phyloP scores from a whole-genome alignment of 1,140 invertebrate genomes.

The Eulimnadia texana region DNA sequence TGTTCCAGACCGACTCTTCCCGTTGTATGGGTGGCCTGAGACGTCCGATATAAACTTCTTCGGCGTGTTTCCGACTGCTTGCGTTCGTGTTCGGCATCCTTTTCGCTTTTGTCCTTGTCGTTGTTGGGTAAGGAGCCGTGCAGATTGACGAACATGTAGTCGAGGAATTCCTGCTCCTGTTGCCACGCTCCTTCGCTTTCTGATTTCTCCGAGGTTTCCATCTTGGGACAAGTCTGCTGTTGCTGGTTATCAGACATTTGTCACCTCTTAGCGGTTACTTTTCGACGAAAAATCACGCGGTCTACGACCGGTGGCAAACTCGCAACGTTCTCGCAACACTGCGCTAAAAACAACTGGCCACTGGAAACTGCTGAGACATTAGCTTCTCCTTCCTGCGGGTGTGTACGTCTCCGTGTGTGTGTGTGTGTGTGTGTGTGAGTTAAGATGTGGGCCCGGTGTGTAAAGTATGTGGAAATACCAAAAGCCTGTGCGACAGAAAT shows the following conservation, averaged over 20 bases:
- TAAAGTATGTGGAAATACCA: neutral
- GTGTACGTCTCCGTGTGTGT: neutral
- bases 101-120: slow-evolving; percentile 8
- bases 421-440: neutral
- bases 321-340: too few species aligned
- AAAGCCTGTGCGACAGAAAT: neutral
- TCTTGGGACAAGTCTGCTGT: slow-evolving; percentile 16
- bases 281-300: too few species aligned
- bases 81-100: neutral
- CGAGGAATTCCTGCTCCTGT: slow-evolving; percentile 24
- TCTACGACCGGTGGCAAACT: too few species aligned
- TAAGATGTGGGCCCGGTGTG: neutral
- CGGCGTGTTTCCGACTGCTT: neutral
- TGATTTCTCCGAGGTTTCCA: neutral
- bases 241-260: too few species aligned
- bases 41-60: slow-evolving; percentile 13
- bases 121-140: slow-evolving; percentile 20
- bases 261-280: too few species aligned
- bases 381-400: too few species aligned
- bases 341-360: neutral
- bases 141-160: slow-evolving; percentile 26
- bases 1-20: slow-evolving; percentile 47
- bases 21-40: slow-evolving; percentile 4
- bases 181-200: slow-evolving; percentile 30
- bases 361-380: too few species aligned